phyloP scores from a whole-genome alignment of 2,888 invertebrate genomes.

The Plemyria rubiginata region DNA sequence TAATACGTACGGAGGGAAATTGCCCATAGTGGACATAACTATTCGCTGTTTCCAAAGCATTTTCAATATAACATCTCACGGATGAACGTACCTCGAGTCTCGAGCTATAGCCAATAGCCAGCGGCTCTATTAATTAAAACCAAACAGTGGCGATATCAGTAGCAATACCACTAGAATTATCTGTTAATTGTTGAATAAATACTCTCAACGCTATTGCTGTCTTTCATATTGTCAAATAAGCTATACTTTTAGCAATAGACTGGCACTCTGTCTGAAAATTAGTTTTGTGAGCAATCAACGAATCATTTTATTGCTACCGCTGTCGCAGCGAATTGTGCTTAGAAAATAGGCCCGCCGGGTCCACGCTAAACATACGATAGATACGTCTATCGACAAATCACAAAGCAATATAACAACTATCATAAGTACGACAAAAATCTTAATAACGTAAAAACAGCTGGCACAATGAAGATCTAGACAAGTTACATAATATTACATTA shows the following conservation, averaged over 20 bases:
- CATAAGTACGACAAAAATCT: constrained; percentile 80
- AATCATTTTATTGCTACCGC: too few relatives aligned
- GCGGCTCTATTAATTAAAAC: too few relatives aligned
- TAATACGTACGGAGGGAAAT: constrained; percentile 29
- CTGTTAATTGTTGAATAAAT: too few relatives aligned
- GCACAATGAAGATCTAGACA: constrained; percentile 83
- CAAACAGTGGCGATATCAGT: too few relatives aligned
- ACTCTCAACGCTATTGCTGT: too few relatives aligned
- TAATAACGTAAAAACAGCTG: constrained; percentile 78
- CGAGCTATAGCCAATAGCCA: constrained; percentile 1
- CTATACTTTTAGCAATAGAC: too few relatives aligned
- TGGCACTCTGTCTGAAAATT: too few relatives aligned
- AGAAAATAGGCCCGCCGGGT: background rate
- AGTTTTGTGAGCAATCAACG: too few relatives aligned
- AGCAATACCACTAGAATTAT: too few relatives aligned
- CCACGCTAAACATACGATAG: constrained; percentile 22
- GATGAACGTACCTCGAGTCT: background rate
- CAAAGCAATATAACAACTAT: constrained; percentile 77
- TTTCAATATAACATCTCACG: constrained; percentile 19
- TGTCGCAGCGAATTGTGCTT: too few relatives aligned
- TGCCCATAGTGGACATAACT: constrained; percentile 16
- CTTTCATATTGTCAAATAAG: too few relatives aligned
- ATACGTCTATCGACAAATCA: constrained; percentile 54
- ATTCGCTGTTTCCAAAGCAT: constrained; percentile 21
- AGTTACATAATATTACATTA: constrained; percentile 74